Percentiles rank a stretch among this genome's conserved stretches.
Evolutionary conservation across 2,113 vertebrate species (phyloP).

Genomic region (Pangasianodon gigas): DNA sequence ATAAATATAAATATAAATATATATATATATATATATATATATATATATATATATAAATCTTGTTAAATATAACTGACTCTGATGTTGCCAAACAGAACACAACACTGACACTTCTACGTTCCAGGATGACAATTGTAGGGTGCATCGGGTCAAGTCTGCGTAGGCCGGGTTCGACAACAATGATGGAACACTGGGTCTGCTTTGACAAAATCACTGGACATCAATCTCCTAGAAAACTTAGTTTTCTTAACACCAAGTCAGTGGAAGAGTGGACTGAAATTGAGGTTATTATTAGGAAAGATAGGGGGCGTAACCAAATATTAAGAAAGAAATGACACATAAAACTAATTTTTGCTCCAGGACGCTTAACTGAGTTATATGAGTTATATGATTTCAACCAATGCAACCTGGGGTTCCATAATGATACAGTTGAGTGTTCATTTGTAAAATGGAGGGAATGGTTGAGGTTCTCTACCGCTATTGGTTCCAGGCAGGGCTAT

Average conservation of each 20-base stretch:
- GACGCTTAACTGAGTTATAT: neutral
- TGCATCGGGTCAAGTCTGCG: neutral
- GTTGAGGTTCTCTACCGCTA: neutral
- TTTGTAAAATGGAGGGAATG: neutral
- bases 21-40: too few relatives aligned
- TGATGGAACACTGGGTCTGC: neutral
- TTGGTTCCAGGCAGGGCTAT: neutral
- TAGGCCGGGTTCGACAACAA: neutral
- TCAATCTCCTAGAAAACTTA: neutral
- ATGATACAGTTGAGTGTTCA: neutral
- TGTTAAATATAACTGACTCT: neutral
- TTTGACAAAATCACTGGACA: neutral
- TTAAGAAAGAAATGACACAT: neutral
- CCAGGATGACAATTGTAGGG: neutral
- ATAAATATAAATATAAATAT: too few relatives aligned
- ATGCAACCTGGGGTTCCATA: neutral
- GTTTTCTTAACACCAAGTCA: neutral
- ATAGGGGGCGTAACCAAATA: neutral
- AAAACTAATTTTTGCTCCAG: neutral
- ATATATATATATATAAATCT: too few relatives aligned
- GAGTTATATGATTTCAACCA: neutral
- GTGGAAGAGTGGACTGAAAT: neutral
- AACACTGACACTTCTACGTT: neutral
- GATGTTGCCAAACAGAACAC: neutral
- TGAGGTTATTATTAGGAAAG: neutral